These are phyloP conservation scores for Sula dactylatra DNA, from an alignment of 2,113 vertebrate species.

Conservation along the genomic window DNA sequence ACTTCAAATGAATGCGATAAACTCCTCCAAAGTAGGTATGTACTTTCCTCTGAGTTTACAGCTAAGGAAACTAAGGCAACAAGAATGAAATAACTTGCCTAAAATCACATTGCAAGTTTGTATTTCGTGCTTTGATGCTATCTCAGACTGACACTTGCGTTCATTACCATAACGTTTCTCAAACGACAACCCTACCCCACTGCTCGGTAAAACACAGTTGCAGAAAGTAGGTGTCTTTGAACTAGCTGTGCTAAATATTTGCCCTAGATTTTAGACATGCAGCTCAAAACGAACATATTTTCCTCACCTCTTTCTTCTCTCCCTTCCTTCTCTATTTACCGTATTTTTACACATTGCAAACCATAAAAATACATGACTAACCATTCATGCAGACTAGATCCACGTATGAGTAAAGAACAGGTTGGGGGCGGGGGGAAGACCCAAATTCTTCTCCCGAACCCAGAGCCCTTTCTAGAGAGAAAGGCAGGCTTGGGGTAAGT, in stretches of 20 bases:
- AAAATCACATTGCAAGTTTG: neutral
- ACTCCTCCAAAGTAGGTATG: neutral
- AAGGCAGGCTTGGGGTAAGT: neutral
- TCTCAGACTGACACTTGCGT: neutral
- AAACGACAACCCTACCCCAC: neutral
- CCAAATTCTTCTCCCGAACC: neutral
- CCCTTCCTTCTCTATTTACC: neutral
- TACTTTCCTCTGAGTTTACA: neutral
- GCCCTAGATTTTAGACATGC: constrained; percentile 43
- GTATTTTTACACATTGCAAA: neutral
- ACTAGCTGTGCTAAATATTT: constrained; percentile 47
- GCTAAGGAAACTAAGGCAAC: neutral
- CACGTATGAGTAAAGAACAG: neutral
- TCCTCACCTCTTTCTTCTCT: neutral
- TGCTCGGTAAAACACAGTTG: neutral
- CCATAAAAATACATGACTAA: neutral
- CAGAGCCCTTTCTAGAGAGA: neutral
- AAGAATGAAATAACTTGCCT: neutral
- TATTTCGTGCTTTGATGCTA: constrained; percentile 30
- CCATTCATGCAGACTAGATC: neutral
- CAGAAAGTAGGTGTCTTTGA: constrained; percentile 50
- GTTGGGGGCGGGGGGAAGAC: neutral
- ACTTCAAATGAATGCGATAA: neutral
- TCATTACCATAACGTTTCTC: constrained; percentile 8
- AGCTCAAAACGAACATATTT: neutral